Evolutionary conservation across 2,888 invertebrate species (phyloP).

Genomic region (Megaustenia siamemsis): DNA sequence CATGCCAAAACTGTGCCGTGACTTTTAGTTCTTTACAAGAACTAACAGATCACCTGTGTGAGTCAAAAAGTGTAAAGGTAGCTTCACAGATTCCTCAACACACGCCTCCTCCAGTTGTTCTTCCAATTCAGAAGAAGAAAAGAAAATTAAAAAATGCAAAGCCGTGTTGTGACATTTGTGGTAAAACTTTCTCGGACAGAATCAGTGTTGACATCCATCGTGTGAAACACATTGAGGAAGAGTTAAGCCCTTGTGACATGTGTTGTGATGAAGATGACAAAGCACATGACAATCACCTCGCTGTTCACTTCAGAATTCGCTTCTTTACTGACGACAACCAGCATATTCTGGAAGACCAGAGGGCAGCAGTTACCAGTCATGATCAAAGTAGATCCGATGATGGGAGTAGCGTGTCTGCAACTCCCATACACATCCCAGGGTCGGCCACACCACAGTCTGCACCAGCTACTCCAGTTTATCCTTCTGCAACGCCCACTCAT

Average conservation of each 20-base stretch:
- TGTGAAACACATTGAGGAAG: constrained; percentile 54
- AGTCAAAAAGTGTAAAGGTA: constrained; percentile 24
- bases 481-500: constrained; percentile 31
- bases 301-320: constrained; percentile 51
- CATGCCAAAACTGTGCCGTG: constrained; percentile 50
- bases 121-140: constrained; percentile 38
- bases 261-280: constrained; percentile 4
- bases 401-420: constrained; percentile 18
- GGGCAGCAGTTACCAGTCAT: constrained; percentile 23
- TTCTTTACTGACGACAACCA: constrained; percentile 55
- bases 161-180: constrained; percentile 52
- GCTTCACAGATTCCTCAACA: constrained; percentile 6
- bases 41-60: constrained; percentile 45
- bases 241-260: constrained; percentile 53
- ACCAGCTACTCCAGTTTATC: constrained; percentile 42
- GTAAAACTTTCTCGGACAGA: constrained; percentile 52
- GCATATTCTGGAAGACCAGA: constrained; percentile 54
- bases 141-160: constrained; percentile 46
- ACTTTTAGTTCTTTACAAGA: constrained; percentile 45
- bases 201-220: constrained; percentile 55
- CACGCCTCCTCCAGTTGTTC: constrained; percentile 14
- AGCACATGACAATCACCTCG: constrained; percentile 31
- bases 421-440: constrained; percentile 36
- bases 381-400: constrained; percentile 36
- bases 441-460: constrained; percentile 37